Base-by-base conservation (phyloP, 2,113 vertebrate genomes). In the Panurus biarmicus region DNA sequence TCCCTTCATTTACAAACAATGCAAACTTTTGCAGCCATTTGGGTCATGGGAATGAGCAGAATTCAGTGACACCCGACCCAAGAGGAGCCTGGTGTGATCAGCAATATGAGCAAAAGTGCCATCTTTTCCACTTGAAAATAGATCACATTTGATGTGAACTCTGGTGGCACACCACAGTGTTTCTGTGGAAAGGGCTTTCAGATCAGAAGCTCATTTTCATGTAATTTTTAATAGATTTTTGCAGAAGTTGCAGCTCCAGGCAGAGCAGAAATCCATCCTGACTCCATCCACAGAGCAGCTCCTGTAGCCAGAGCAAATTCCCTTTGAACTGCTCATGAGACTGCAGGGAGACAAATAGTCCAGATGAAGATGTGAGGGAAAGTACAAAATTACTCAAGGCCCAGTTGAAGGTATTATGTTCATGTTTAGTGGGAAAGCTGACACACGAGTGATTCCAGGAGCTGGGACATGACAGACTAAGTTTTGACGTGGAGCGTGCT, bases 401-500 rank as follows among this genome's bases (percentile, higher is more conserved):
- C n/a, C 24, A 28, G 38, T 2, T 78, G 79, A 26, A 66, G 61
- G 16, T 29, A 12, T n/a, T 42, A 25, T 61, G 16, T 40, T 47
- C 3, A 1, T 17, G 8, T 48, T 71, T n/a, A 29, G 44, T 58
- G 38, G 38, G 28, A 75, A 42, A 71, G 26, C 53, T 40, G 33
- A 67, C 31, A 64, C 20, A 45, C 0, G 3, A 2, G 3, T 28
- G 35, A 35, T 58, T 19, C 17, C 84, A 50, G 47, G 45, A 78
- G 36, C 61, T 70, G 57, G 26, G 57, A 13, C 31, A 18, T 16
- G 21, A 35, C 14, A 92, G 18, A 65, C 14, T 8, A 54, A 87
- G 28, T 21, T 64, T 47, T 73, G 56, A 70, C 0, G 0, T 44
- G 67, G n/a, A 84, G 18, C 5, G 9, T 44, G 38, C 29, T 73